phyloP scores from a whole-genome alignment of 2,113 vertebrate species.

The Sclerurus mexicanus region DNA sequence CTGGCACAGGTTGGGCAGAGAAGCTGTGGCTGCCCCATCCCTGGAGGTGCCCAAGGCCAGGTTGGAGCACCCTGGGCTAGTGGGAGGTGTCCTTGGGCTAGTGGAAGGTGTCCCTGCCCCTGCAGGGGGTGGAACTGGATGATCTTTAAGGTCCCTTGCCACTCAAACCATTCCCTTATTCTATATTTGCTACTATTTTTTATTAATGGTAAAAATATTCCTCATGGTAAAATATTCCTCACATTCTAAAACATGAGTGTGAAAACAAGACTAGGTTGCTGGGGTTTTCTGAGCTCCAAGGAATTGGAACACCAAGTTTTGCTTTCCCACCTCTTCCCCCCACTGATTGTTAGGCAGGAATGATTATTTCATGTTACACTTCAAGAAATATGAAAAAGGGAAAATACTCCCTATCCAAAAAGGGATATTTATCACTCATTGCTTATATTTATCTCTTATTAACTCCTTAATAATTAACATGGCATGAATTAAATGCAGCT shows the following conservation, averaged over 20 bases:
- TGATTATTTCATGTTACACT: not conserved
- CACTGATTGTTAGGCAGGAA: not conserved
- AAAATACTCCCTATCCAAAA: not conserved
- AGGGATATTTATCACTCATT: not conserved
- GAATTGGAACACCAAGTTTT: fast-evolving
- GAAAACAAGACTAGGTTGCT: not conserved
- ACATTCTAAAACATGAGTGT: not conserved
- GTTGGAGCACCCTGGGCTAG: too few relatives aligned
- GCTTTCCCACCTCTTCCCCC: not conserved
- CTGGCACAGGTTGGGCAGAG: too few relatives aligned
- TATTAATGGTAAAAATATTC: not conserved
- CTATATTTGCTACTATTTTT: not conserved
- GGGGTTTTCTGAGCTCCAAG: not conserved
- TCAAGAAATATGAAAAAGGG: not conserved
- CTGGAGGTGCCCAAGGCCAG: too few relatives aligned
- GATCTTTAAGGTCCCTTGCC: too few relatives aligned
- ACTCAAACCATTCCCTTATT: too few relatives aligned
- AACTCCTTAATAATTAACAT: not conserved
- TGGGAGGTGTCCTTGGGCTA: too few relatives aligned
- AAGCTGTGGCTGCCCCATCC: too few relatives aligned
- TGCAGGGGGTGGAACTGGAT: too few relatives aligned
- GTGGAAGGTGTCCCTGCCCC: too few relatives aligned
- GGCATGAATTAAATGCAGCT: not conserved
- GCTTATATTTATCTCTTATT: not conserved
- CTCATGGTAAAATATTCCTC: not conserved